phyloP scores from a whole-genome alignment of 2,888 invertebrate species.

The Drosophila melanosoma region DNA sequence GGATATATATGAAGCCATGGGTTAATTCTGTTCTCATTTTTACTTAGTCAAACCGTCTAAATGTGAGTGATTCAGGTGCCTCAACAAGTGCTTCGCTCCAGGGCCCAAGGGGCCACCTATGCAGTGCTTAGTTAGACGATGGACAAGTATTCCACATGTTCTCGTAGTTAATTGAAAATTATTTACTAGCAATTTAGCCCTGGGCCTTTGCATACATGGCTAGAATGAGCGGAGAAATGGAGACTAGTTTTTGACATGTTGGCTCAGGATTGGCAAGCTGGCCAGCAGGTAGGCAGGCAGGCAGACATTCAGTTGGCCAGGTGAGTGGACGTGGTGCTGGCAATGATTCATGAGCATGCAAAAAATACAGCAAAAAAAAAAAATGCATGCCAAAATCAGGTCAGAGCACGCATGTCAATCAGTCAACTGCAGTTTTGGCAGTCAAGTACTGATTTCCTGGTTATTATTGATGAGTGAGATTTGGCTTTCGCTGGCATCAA shows the following conservation, averaged over 20 bases:
- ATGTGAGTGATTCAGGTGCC: background rate
- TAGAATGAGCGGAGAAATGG: background rate
- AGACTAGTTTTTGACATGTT: slow-evolving; percentile 20
- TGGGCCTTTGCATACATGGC: slow-evolving; percentile 9
- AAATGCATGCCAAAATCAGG: slow-evolving; percentile 61
- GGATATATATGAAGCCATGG: background rate
- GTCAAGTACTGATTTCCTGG: slow-evolving; percentile 57
- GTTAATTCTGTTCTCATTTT: background rate
- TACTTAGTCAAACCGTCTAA: background rate
- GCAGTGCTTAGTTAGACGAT: background rate
- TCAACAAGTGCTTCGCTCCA: background rate
- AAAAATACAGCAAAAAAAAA: slow-evolving; percentile 15
- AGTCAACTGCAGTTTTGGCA: slow-evolving; percentile 67
- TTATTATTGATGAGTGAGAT: slow-evolving; percentile 72
- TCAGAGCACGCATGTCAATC: slow-evolving; percentile 73
- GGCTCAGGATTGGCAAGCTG: slow-evolving; percentile 1
- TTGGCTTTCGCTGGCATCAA: slow-evolving; percentile 19
- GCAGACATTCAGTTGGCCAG: slow-evolving; percentile 8
- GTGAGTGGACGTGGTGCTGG: slow-evolving; percentile 28
- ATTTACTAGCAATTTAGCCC: slow-evolving; percentile 52
- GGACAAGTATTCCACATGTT: slow-evolving; percentile 6
- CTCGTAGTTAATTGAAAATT: slow-evolving; percentile 72
- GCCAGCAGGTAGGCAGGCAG: background rate
- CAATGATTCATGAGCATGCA: slow-evolving; percentile 64
- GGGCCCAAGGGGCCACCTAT: slow-evolving; percentile 17